phyloP scores from a whole-genome alignment of 2,888 invertebrate genomes.

The Torymus texanus region DNA sequence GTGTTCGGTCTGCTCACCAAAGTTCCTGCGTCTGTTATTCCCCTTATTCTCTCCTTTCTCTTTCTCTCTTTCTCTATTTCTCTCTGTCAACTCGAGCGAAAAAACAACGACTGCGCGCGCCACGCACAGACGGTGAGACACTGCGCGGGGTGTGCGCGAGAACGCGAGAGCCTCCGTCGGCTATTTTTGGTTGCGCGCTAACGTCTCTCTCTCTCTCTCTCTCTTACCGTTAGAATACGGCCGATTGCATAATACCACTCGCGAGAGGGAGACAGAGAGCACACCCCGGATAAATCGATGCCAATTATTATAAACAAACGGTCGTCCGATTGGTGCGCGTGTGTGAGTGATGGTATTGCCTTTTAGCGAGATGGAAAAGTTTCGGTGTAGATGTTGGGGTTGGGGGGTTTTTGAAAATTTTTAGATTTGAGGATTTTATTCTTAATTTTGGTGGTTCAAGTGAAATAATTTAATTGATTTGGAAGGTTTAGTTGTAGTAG shows the following conservation, averaged over 20 bases:
- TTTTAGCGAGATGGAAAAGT: too few relatives aligned
- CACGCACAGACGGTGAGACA: not conserved
- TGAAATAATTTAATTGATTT: too few relatives aligned
- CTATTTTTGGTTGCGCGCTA: conserved; percentile 45
- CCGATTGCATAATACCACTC: conserved; percentile 68
- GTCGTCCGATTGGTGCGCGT: conserved; percentile 39
- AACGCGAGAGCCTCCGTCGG: conserved; percentile 18
- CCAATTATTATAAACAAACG: conserved; percentile 72
- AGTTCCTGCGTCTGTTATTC: not conserved
- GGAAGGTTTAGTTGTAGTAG: too few relatives aligned
- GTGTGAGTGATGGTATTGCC: not conserved
- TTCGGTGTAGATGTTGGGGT: too few relatives aligned
- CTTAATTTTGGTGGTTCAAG: too few relatives aligned
- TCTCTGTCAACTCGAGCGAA: not conserved
- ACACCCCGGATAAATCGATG: conserved; percentile 63
- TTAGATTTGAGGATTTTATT: too few relatives aligned
- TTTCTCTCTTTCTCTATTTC: not conserved
- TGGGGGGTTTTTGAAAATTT: too few relatives aligned
- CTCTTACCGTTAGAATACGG: conserved; percentile 26
- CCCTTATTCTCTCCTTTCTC: not conserved
- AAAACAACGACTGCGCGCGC: not conserved
- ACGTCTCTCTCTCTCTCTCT: not conserved
- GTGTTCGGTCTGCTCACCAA: conserved; percentile 36
- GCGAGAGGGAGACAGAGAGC: too few relatives aligned
- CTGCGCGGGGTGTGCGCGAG: not conserved